Evolutionary conservation across 2,113 vertebrate species (phyloP).

Genomic region (Centropus bengalensis): DNA sequence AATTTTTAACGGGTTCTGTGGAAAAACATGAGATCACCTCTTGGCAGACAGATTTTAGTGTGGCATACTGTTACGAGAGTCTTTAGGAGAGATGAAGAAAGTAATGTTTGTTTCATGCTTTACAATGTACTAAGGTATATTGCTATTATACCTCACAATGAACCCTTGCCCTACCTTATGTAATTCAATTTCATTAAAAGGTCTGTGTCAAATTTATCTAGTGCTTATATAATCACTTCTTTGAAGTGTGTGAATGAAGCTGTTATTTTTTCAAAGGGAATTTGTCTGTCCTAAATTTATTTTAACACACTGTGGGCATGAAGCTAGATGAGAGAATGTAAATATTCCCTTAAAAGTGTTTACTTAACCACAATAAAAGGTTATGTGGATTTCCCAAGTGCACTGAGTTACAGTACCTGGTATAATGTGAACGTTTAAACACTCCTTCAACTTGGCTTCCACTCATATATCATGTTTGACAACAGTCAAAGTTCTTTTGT

Average conservation of each 20-base stretch:
- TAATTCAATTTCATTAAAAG: conserved; percentile 60
- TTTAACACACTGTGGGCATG: conserved; percentile 68
- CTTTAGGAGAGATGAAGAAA: conserved; percentile 13
- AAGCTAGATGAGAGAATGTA: conserved; percentile 72
- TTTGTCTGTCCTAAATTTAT: conserved; percentile 66
- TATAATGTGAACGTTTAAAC: conserved; percentile 80
- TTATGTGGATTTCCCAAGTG: conserved; percentile 76
- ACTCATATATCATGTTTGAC: conserved; percentile 78
- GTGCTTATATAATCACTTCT: conserved; percentile 59
- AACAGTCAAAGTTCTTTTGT: conserved; percentile 71
- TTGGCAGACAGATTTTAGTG: not conserved
- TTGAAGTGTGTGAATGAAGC: conserved; percentile 70
- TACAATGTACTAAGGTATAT: not conserved
- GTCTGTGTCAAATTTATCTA: conserved; percentile 50
- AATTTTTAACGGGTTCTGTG: not conserved
- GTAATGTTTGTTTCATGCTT: not conserved
- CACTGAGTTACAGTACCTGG: conserved; percentile 72
- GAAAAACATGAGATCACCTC: not conserved
- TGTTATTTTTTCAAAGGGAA: conserved; percentile 67
- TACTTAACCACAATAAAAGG: conserved; percentile 80
- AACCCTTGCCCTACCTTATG: conserved; percentile 43
- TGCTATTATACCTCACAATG: not conserved
- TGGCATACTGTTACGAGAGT: not conserved
- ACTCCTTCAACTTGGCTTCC: conserved; percentile 74
- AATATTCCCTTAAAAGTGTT: conserved; percentile 78